Conservation (phyloP, 2,113 vertebrate genomes). For the Aythya baeri region DNA sequence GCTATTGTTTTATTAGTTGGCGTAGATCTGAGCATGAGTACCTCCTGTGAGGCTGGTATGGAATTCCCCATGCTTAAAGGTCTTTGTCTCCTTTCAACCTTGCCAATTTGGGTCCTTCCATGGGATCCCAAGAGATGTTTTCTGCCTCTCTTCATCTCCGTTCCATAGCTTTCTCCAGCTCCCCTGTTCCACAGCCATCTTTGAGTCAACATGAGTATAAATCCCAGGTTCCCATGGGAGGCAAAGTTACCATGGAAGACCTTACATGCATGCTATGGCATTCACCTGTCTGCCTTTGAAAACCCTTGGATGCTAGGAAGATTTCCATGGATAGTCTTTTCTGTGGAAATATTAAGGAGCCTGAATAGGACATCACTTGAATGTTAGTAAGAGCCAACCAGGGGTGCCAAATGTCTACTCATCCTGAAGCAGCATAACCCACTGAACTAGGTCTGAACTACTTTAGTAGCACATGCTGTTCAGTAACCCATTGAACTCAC, state of each 20-base stretch:
- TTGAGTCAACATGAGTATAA: background rate
- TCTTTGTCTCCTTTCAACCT: background rate
- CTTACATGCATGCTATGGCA: background rate
- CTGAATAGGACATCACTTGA: background rate
- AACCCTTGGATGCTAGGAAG: background rate
- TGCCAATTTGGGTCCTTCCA: background rate
- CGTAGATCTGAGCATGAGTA: background rate
- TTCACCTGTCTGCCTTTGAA: background rate
- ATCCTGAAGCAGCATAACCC: background rate
- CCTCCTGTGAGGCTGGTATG: background rate
- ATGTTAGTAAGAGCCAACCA: background rate
- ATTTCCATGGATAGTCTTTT: background rate
- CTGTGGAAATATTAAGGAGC: background rate
- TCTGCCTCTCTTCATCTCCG: background rate
- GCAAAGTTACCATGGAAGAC: background rate
- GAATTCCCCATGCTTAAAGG: background rate
- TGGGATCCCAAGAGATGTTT: background rate
- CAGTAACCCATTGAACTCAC: constrained; percentile 39
- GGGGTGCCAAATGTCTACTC: background rate
- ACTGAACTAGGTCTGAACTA: constrained; percentile 52
- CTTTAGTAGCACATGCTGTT: background rate
- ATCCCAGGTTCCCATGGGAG: background rate
- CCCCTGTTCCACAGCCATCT: background rate
- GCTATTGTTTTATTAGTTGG: background rate
- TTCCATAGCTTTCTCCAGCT: background rate